phyloP scores from a whole-genome alignment of 2,797 vertebrate genomes.

The Pseudomugil gertrudae region DNA sequence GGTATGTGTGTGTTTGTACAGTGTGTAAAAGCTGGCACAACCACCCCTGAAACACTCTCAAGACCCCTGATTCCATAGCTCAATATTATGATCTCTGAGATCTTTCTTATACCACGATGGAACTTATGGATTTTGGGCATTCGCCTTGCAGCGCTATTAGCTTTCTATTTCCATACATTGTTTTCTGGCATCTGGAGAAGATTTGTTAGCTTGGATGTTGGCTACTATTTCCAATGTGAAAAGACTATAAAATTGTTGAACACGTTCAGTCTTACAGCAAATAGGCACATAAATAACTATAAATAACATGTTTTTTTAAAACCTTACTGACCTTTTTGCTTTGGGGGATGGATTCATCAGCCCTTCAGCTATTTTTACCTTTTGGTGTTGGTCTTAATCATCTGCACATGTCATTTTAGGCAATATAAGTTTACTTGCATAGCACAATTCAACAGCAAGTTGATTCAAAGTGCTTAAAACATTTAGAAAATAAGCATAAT shows the following conservation, averaged over 20 bases:
- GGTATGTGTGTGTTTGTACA: slow-evolving; percentile 40
- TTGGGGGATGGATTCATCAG: slow-evolving; percentile 34
- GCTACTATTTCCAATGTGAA: slow-evolving; percentile 26
- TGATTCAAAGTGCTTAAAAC: too few relatives aligned
- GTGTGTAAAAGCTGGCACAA: slow-evolving; percentile 77
- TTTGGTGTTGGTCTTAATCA: too few relatives aligned
- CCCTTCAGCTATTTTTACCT: slow-evolving; percentile 57
- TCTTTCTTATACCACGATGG: slow-evolving; percentile 57
- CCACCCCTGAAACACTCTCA: slow-evolving; percentile 75
- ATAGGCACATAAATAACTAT: slow-evolving; percentile 7
- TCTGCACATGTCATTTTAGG: slow-evolving; percentile 53
- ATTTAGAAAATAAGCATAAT: too few relatives aligned
- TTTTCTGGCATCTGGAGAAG: slow-evolving; percentile 47
- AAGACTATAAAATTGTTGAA: slow-evolving; percentile 23
- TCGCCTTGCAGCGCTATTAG: slow-evolving; percentile 54
- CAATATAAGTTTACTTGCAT: not conserved
- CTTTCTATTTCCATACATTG: slow-evolving; percentile 66
- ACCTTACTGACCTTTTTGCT: slow-evolving; percentile 46
- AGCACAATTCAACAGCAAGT: too few relatives aligned
- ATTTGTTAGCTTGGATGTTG: slow-evolving; percentile 8
- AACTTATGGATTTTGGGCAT: slow-evolving; percentile 66
- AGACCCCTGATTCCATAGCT: slow-evolving; percentile 80
- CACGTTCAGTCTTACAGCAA: slow-evolving; percentile 26
- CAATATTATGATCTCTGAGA: slow-evolving; percentile 73
- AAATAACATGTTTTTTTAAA: slow-evolving; percentile 3